Conservation (phyloP, 2,113 vertebrate genomes). For the Coryphaenoides rupestris region DNA sequence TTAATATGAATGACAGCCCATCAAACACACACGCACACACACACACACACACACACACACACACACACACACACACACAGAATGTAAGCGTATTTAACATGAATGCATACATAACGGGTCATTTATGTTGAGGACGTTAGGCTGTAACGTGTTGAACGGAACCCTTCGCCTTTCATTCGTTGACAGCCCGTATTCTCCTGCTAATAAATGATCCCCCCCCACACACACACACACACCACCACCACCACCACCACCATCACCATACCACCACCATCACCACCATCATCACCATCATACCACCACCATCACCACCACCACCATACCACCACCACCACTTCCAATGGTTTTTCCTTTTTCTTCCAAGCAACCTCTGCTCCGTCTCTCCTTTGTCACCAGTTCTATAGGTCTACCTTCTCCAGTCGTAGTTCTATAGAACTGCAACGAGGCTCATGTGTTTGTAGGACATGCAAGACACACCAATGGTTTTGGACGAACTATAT, state of each 20-base stretch:
- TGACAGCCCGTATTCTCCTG: constrained; percentile 63
- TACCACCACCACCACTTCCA: neutral
- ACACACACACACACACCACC: constrained; percentile 33
- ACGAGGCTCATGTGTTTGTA: too few relatives aligned
- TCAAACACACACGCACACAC: neutral
- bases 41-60: neutral
- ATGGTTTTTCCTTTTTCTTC: too few relatives aligned
- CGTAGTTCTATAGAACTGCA: too few relatives aligned
- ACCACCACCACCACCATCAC: constrained; percentile 15
- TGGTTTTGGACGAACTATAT: too few relatives aligned
- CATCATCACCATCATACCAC: neutral
- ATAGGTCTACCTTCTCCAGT: too few relatives aligned
- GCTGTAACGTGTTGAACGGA: constrained; percentile 29
- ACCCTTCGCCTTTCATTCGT: constrained; percentile 64
- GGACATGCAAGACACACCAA: too few relatives aligned
- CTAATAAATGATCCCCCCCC: constrained; percentile 63
- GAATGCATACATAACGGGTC: too few relatives aligned
- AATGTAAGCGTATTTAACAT: too few relatives aligned
- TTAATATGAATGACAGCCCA: too few relatives aligned
- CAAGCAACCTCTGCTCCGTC: too few relatives aligned
- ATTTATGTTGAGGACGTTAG: constrained; percentile 37
- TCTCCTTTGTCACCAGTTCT: too few relatives aligned
- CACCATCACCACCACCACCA: constrained; percentile 11
- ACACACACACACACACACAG: neutral
- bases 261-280: neutral